Base-by-base conservation (phyloP, 2,888 invertebrate genomes). In the Syritta pipiens region DNA sequence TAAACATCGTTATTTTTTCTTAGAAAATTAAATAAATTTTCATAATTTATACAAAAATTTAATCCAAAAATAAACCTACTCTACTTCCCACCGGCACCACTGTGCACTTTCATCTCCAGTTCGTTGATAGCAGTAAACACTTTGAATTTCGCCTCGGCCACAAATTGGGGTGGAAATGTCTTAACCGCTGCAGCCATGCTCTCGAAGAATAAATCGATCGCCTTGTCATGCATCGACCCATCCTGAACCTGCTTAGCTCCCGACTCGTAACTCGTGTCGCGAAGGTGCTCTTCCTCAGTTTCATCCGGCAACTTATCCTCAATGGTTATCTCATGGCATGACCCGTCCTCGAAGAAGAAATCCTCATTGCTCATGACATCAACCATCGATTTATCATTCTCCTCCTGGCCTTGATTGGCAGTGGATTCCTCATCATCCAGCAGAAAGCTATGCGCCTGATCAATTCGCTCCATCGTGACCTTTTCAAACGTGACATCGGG, bases 141-240 rank as follows among this genome's bases (percentile, higher is more conserved):
- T 22, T 75, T 75, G 19, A 60, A 55, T 35, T 82, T 82, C n/a
- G 68, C 82, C 35, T 79, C 69, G 0, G 79, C 59, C 5, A 72
- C 62, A 20, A 68, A 57, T 14, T 82, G 32, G 22, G 71, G 35
- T 1, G 82, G 82, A 65, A 82, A 82, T 26, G 75, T 76, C 37
- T 82, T 82, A 5, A 82, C 81, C 3, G 81, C 69, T 4, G 79
- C 81, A 14, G 82, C 81, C 77, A 82, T 81, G 12, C 82, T 82
- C 44, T 75, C 75, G 37, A 82, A 82, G 42, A 82, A 82, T 30
- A 82, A 42, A 65, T 82, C 82, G 4, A 82, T 81, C 7, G 76
- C 71, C 40, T 28, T 65, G 9, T 77, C 76, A 1, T 55, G 75
- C 55, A 67, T 51, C 4, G 44, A 62, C 22, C 20, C n/a, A 14